phyloP scores from a whole-genome alignment of 2,888 invertebrate genomes.

The Harpalus rufipes region DNA sequence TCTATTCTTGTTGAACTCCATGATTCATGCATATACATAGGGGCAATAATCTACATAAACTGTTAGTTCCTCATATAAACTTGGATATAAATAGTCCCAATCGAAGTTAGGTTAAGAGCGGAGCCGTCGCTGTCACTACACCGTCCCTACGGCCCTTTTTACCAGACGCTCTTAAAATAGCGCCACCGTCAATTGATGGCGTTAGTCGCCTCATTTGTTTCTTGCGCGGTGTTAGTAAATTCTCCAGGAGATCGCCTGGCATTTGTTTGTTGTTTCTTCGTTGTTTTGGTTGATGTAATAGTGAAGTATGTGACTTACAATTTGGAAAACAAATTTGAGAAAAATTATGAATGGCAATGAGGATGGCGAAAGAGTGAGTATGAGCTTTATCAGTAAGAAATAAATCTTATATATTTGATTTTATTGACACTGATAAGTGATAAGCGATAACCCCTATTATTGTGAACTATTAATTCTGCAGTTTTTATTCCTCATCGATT shows the following conservation, averaged over 20 bases:
- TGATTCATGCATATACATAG: slow-evolving; percentile 4
- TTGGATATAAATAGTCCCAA: slow-evolving; percentile 54
- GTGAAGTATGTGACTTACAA: neutral
- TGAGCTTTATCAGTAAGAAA: slow-evolving; percentile 1
- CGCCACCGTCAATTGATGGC: slow-evolving; percentile 27
- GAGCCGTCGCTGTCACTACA: neutral
- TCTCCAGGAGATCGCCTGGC: slow-evolving; percentile 13
- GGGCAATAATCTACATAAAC: slow-evolving; percentile 31
- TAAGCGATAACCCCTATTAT: slow-evolving; percentile 54
- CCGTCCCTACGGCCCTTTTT: slow-evolving; percentile 47
- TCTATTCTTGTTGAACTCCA: neutral
- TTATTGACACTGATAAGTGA: slow-evolving; percentile 28
- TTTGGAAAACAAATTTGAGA: neutral
- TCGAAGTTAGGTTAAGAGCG: slow-evolving; percentile 28
- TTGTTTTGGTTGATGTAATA: neutral
- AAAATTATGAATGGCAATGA: neutral
- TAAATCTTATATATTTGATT: slow-evolving; percentile 45
- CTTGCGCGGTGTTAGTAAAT: slow-evolving; percentile 29
- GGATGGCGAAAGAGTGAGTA: neutral
- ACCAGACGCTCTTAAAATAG: slow-evolving; percentile 48
- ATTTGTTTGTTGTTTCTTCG: slow-evolving; percentile 30
- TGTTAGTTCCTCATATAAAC: slow-evolving; percentile 8
- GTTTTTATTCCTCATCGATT: neutral
- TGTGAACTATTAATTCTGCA: slow-evolving; percentile 20
- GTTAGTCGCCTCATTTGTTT: slow-evolving; percentile 56